Percentiles rank a stretch among this genome's conserved stretches.
phyloP scores from a whole-genome alignment of 1,140 invertebrate genomes.

The Zaprionus lachaisei region DNA sequence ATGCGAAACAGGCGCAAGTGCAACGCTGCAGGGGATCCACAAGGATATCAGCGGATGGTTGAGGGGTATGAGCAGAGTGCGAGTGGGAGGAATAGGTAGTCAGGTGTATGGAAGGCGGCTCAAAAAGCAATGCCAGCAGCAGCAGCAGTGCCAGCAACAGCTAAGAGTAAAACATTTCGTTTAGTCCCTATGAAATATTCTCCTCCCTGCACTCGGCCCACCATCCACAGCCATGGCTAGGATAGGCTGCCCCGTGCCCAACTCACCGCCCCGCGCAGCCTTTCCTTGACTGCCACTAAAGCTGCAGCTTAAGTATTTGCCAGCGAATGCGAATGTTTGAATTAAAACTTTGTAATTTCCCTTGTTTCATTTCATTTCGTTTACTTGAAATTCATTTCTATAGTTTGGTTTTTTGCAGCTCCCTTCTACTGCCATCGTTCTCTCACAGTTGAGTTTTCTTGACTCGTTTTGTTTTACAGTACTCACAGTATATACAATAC shows the following conservation, averaged over 20 bases:
- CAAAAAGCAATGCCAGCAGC: slow-evolving; percentile 16
- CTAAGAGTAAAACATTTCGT: slow-evolving; percentile 64
- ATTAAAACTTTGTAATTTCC: slow-evolving; percentile 83
- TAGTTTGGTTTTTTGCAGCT: slow-evolving; percentile 49
- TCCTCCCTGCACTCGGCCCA: not conserved
- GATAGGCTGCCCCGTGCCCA: not conserved
- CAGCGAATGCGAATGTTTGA: slow-evolving; percentile 81
- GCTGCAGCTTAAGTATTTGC: slow-evolving; percentile 79
- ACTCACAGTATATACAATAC: slow-evolving; percentile 8
- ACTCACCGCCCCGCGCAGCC: not conserved
- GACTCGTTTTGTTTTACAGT: slow-evolving; percentile 29
- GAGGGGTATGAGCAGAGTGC: not conserved
- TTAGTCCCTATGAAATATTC: slow-evolving; percentile 55
- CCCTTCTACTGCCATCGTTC: slow-evolving; percentile 12
- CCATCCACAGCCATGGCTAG: not conserved
- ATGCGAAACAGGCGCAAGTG: slow-evolving; percentile 52
- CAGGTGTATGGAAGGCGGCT: slow-evolving; percentile 32
- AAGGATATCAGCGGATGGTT: slow-evolving; percentile 7
- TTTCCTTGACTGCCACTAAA: slow-evolving; percentile 34
- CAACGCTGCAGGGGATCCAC: slow-evolving; percentile 22
- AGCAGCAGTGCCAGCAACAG: slow-evolving; percentile 31
- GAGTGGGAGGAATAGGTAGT: slow-evolving; percentile 7
- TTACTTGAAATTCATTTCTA: slow-evolving; percentile 80
- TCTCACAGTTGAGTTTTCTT: slow-evolving; percentile 56
- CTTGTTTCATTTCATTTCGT: slow-evolving; percentile 82